These are phyloP conservation scores for Drosophila mulleri DNA, from an alignment of 2,888 invertebrate genomes.

Conservation along the genomic window DNA sequence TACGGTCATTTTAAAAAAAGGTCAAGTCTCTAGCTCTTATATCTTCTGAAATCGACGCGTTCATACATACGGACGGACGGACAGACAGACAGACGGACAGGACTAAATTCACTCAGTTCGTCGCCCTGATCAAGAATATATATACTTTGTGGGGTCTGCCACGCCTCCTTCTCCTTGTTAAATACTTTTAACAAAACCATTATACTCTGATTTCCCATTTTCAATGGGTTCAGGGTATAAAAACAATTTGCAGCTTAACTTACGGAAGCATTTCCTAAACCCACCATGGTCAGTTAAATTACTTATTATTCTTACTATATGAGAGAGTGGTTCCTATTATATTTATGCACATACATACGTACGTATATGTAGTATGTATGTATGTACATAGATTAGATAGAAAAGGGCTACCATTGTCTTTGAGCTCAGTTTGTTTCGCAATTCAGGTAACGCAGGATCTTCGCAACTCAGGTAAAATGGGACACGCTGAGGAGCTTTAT, in stretches of 20 bases:
- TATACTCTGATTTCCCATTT: too few species aligned
- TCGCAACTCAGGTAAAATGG: constrained; percentile 26
- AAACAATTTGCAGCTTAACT: background rate
- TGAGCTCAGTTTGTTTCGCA: constrained; percentile 5
- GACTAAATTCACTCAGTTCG: too few species aligned
- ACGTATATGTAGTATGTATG: background rate
- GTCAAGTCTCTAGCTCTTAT: too few species aligned
- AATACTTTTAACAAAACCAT: too few species aligned
- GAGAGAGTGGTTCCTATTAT: background rate
- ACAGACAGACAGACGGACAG: too few species aligned
- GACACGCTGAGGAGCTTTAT: constrained; percentile 17
- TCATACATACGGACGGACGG: too few species aligned
- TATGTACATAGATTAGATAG: background rate
- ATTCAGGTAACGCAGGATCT: constrained; percentile 17
- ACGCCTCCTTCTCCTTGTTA: too few species aligned
- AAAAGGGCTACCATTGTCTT: background rate
- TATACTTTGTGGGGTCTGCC: too few species aligned
- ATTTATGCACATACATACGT: background rate
- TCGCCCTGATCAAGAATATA: too few species aligned
- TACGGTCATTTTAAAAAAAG: too few species aligned
- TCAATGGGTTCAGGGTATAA: too few species aligned
- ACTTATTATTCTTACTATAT: background rate
- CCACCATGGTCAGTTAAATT: background rate
- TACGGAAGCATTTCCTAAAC: background rate
- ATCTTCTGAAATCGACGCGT: too few species aligned